Evolutionary conservation across 2,113 vertebrate species (phyloP), one percentile per base, ranked within the genome.

Genomic region (Salminus brasiliensis): DNA sequence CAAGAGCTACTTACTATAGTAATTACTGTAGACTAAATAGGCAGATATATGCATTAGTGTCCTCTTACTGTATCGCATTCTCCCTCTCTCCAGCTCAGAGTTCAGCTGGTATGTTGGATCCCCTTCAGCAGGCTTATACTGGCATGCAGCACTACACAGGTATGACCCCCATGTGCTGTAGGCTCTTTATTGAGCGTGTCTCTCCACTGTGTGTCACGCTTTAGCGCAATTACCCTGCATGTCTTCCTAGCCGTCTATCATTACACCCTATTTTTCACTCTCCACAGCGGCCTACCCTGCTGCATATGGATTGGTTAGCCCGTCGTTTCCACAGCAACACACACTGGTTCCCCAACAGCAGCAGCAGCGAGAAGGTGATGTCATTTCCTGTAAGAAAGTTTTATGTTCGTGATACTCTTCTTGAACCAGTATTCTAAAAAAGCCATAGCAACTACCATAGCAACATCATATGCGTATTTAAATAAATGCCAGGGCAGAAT

Each of bases 111-210:
- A 39, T 94, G 0, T 90, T 95, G 90, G 96, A 97, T 76, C 94
- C 95, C 13, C 92, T 97, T 75, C 96, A 97, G 88, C 96, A 97
- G 81, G 95, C 96, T 2, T 97, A 97, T 1, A 92, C 95, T 0
- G 96, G 96, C 76, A 95, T 97, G 95, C 96, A 97, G 88, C 96
- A 97, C 86, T 97, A 74, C 27, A 80, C 71, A 74, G 79, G 53
- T 43, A 21, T 55, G 10, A 55, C 11, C 23, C 25, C 52, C 9
- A 11, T 27, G 12, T 57, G 43, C 18, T 13, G n/a, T 27, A 47
- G 29, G 13, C 3, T 59, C 53, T 75, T 30, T 27, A 49, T 8
- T 0, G 43, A 49, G 8, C 18, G 10, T 34, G 10, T 60, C 60
- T 39, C 52, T 23, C 9, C n/a, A 23, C 49, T 53, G 49, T 76